Percentiles rank a stretch among this genome's conserved stretches.
Conservation (phyloP, 2,113 vertebrate genomes). For the Willisornis vidua region DNA sequence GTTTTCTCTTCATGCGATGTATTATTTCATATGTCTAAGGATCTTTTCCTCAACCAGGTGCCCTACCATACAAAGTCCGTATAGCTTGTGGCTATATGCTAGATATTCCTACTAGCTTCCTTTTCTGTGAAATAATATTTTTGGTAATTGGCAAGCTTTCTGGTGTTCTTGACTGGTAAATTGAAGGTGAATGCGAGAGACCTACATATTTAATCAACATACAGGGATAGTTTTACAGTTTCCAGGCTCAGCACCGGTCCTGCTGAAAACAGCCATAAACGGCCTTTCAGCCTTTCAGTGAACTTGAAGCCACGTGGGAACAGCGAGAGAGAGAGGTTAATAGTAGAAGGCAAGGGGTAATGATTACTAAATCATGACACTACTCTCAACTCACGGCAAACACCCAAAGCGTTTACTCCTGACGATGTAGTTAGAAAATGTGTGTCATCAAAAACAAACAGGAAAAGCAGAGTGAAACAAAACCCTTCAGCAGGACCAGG, state of each 20-base stretch:
- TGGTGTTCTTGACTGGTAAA: neutral
- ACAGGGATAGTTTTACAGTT: neutral
- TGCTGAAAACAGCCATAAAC: neutral
- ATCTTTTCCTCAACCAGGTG: neutral
- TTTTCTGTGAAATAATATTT: neutral
- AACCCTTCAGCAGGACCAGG: too few species aligned
- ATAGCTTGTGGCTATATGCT: neutral
- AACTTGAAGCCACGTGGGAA: neutral
- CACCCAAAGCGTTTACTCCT: neutral
- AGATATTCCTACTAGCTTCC: neutral
- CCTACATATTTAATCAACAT: neutral
- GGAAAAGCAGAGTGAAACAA: neutral
- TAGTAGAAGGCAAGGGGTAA: neutral
- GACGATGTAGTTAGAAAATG: neutral
- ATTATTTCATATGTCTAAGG: neutral
- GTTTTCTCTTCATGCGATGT: neutral
- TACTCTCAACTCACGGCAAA: neutral
- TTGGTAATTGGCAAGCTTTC: neutral
- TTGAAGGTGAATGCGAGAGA: neutral
- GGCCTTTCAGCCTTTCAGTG: neutral
- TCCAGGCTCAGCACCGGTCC: neutral
- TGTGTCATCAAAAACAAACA: neutral
- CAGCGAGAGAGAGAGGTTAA: neutral
- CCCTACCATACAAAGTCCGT: neutral
- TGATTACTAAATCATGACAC: neutral